Base-by-base conservation (phyloP, 1,140 invertebrate genomes). In the Aethina tumida region DNA sequence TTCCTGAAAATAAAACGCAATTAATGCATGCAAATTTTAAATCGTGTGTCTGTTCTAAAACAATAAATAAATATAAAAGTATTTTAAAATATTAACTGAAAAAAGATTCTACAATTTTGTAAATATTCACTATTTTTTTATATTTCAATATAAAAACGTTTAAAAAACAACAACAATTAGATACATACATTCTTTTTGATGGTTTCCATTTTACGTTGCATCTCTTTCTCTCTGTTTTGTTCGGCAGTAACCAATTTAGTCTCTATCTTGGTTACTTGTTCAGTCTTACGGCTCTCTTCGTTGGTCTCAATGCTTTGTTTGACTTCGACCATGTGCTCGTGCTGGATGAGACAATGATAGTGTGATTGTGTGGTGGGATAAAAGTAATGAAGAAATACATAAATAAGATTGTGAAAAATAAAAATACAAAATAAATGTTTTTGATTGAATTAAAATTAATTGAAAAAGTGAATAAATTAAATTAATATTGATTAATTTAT, bases 131-230 rank as follows among this genome's bases (percentile, higher is more conserved):
- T 5, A 14, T 17, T 24, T 5, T 10, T 19, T 10, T 17, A 21
- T n/a, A 22, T 31, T 29, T 13, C 18, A 6, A 5, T 31, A 5
- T 21, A 17, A n/a, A n/a, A 14, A 24, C 18, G 29, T 29, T 17
- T 20, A 22, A 31, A 41, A 41, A 31, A 10, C 16, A 32, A 32
- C 22, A 29, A 26, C 24, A 35, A 35, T 34, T 25, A 13, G 19
- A 51, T 59, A 56, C 53, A 49, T 73, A 84, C 81, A 69, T 84
- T 79, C 68, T 84, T 79, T 57, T 81, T 81, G 52, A 84, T 73
- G 58, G 72, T 75, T 56, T 85, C 81, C 53, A 85, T 65, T 69
- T 81, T 83, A 63, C 77, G 80, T 65, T 84, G 76, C 35, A 86
- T 75, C 60, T 84, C 80, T 57, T 80, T 79, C 59, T 81, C 77